Evolutionary conservation across 2,888 invertebrate species (phyloP), one percentile per base, ranked within the genome.

Genomic region (Stegophylla sp.): DNA sequence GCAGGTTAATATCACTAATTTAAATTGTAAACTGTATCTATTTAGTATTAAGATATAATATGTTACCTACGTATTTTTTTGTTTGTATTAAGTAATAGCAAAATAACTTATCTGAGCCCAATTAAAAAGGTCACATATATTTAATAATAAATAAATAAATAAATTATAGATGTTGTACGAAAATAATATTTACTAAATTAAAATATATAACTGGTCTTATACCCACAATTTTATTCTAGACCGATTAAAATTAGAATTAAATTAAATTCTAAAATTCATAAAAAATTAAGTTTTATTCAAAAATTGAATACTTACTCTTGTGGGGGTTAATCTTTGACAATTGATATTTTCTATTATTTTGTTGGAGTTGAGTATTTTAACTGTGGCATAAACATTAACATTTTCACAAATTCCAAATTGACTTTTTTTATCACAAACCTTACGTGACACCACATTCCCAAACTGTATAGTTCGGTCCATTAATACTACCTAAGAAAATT

Each of bases 341-440:
- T 91, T 90, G 23, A 97, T 92, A 87, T 92, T 91, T 74, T 93
- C 93, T 83, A 97, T 91, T 82, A 96, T 92, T 87, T 93, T 93
- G 86, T 94, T 94, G 13, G 94, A 94, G 84, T 96, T 96, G 53
- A 95, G 90, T 64, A 97, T 91, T 87, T 94, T 94, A 28, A 96
- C 91, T 83, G 94, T 93, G 56, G 95, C 94, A n/a, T 90, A 91
- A 86, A 96, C 93, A 84, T 92, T 91, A 43, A 95, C 93, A 85
- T 94, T 92, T 82, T 95, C 91, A 85, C 97, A 96, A 87, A 96
- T 97, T 41, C 97, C 97, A 83, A 94, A 89, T 86, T 97, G 97
- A 0, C 95, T 95, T 85, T 93, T 92, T 66, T 94, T 94, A 83
- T 92, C 92, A 82, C 92, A 90, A 83, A 94, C 90, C 82, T 92